Evolutionary conservation across 2,888 invertebrate genomes (phyloP).

Genomic region (Xylophagus ater): DNA sequence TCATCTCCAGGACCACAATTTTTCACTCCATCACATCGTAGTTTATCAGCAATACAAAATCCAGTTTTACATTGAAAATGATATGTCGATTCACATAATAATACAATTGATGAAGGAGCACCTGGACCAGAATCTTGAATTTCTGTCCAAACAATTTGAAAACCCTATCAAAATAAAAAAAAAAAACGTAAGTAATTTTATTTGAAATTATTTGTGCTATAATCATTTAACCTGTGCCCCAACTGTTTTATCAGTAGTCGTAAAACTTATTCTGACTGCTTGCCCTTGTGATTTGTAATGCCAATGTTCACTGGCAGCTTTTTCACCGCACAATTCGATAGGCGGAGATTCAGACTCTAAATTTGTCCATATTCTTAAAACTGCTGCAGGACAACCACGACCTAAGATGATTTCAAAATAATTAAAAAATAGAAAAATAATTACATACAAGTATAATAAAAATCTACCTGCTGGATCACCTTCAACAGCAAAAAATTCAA

Average conservation of each 20-base stretch:
- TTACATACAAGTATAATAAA: background rate
- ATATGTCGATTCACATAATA: constrained; percentile 45
- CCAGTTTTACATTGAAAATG: constrained; percentile 64
- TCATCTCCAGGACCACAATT: constrained; percentile 57
- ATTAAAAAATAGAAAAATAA: background rate
- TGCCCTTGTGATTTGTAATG: constrained; percentile 78
- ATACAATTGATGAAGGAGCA: constrained; percentile 35
- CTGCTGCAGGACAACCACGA: constrained; percentile 86
- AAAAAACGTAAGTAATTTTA: background rate
- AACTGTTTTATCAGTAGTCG: constrained; percentile 88
- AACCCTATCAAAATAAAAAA: constrained; percentile 48
- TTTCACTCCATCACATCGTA: constrained; percentile 65
- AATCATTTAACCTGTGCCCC: constrained; percentile 53
- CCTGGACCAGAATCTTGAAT: constrained; percentile 53
- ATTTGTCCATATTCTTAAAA: constrained; percentile 73
- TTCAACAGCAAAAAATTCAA: constrained; percentile 86
- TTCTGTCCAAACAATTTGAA: constrained; percentile 92
- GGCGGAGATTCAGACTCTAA: constrained; percentile 64
- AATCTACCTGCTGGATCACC: constrained; percentile 70
- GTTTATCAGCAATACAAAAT: constrained; percentile 67
- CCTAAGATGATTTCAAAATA: constrained; percentile 39
- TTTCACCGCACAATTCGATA: constrained; percentile 82
- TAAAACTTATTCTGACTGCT: constrained; percentile 83
- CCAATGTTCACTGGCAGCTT: constrained; percentile 61
- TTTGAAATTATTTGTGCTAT: background rate